Percentiles rank a stretch among this genome's conserved stretches.
These are phyloP conservation scores for Misgurnus anguillicaudatus DNA, from an alignment of 2,113 vertebrate genomes.

Conservation along the genomic window DNA sequence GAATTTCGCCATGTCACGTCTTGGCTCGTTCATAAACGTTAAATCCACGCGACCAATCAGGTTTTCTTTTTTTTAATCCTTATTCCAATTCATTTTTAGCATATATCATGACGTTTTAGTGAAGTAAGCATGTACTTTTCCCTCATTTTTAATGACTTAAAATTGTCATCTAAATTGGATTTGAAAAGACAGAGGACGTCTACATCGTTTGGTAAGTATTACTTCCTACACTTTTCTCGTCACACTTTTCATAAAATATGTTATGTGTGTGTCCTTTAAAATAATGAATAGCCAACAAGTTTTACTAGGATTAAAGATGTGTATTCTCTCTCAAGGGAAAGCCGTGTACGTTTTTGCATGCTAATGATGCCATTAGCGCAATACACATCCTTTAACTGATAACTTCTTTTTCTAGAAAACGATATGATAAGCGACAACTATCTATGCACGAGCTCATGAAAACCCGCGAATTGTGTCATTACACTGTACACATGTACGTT, in stretches of 20 bases:
- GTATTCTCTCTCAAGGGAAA: slow-evolving; percentile 57
- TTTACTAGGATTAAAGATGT: slow-evolving; percentile 11
- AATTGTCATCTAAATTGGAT: background rate
- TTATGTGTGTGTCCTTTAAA: too few relatives aligned
- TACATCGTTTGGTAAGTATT: slow-evolving; percentile 6
- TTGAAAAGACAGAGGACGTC: background rate
- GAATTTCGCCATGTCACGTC: slow-evolving; percentile 21
- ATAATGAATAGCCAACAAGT: too few relatives aligned
- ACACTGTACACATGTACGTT: background rate
- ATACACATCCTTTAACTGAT: slow-evolving; percentile 54
- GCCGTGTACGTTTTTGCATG: slow-evolving; percentile 60
- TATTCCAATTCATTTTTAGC: background rate
- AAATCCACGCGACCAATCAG: background rate
- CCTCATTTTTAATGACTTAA: background rate
- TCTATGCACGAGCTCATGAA: background rate
- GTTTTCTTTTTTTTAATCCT: background rate
- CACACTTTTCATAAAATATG: background rate
- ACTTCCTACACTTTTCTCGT: background rate
- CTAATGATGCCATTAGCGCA: slow-evolving; percentile 59
- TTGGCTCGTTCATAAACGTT: background rate
- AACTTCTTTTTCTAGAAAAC: background rate
- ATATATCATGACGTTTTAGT: background rate
- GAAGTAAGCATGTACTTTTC: background rate
- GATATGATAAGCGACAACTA: background rate
- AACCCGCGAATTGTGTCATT: background rate